phyloP scores from a whole-genome alignment of 2,888 invertebrate genomes.

The Pimpla rufipes region DNA sequence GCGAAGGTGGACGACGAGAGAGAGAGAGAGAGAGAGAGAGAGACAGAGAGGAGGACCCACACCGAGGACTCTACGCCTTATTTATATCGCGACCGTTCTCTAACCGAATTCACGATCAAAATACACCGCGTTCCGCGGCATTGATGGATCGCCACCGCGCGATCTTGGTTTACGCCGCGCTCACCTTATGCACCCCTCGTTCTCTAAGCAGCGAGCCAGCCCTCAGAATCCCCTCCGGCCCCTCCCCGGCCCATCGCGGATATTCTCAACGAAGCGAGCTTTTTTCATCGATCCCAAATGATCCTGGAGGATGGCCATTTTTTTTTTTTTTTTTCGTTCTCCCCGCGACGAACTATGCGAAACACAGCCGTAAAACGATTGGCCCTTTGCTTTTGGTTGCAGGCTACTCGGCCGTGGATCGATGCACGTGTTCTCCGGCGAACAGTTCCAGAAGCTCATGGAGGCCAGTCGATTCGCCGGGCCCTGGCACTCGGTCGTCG shows the following conservation, averaged over 20 bases:
- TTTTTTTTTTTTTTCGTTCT: constrained; percentile 19
- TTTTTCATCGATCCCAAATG: constrained; percentile 30
- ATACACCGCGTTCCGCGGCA: constrained; percentile 82
- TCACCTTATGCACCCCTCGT: constrained; percentile 59
- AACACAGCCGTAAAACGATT: constrained; percentile 13
- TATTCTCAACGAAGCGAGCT: constrained; percentile 77
- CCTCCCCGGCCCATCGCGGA: constrained; percentile 44
- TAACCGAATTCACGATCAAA: constrained; percentile 84
- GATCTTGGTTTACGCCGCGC: constrained; percentile 72
- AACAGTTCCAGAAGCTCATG: constrained; percentile 91
- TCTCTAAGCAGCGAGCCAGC: constrained; percentile 43
- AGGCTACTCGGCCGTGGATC: constrained; percentile 96
- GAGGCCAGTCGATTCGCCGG: constrained; percentile 83
- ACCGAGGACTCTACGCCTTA: constrained; percentile 76
- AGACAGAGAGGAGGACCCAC: constrained; percentile 61
- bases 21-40: constrained; percentile 40
- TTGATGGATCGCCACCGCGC: constrained; percentile 81
- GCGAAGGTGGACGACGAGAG: constrained; percentile 30
- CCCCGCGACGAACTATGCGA: background rate
- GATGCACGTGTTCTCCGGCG: constrained; percentile 97
- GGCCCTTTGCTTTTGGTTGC: constrained; percentile 77
- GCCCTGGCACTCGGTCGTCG: constrained; percentile 88
- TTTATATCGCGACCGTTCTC: constrained; percentile 80
- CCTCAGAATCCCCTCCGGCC: constrained; percentile 16
- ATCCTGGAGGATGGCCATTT: constrained; percentile 10